These are phyloP conservation scores for Pseudorectes ferrugineus DNA, from an alignment of 2,113 vertebrate genomes.

Conservation along the genomic window DNA sequence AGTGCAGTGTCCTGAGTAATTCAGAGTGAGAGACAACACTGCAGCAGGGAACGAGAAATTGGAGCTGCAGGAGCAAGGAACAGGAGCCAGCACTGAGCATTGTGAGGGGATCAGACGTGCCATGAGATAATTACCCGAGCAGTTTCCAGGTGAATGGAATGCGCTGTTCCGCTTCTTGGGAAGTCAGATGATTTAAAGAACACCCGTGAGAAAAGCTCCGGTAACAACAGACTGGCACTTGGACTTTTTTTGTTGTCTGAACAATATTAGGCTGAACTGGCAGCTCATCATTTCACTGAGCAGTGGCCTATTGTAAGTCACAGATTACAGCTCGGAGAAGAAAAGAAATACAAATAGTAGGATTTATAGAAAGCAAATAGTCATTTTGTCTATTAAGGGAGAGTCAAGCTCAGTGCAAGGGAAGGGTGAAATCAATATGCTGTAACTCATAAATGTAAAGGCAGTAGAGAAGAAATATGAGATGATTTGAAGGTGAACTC, in stretches of 20 bases:
- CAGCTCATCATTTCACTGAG: not conserved
- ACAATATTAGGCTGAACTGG: not conserved
- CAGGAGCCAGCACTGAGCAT: not conserved
- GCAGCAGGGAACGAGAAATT: not conserved
- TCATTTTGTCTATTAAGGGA: constrained; percentile 30
- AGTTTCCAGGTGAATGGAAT: not conserved
- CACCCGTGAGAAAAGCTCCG: not conserved
- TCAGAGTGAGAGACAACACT: not conserved
- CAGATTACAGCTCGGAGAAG: not conserved
- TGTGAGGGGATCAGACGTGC: not conserved
- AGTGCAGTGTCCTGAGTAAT: not conserved
- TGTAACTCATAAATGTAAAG: constrained; percentile 9
- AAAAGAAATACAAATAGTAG: not conserved
- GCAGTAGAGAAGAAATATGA: not conserved
- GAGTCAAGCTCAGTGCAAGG: not conserved
- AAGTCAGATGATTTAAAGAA: constrained; percentile 5
- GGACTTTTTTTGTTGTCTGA: not conserved
- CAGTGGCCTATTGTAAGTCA: constrained; percentile 2
- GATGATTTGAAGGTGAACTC: constrained; percentile 21
- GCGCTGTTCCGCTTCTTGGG: not conserved
- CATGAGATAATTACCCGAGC: constrained; percentile 1
- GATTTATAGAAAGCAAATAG: constrained; percentile 25
- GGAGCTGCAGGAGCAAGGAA: not conserved
- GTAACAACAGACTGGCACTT: not conserved
- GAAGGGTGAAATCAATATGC: not conserved